Conservation (phyloP, 2,113 vertebrate genomes). For the Phalacrocorax carbo region DNA sequence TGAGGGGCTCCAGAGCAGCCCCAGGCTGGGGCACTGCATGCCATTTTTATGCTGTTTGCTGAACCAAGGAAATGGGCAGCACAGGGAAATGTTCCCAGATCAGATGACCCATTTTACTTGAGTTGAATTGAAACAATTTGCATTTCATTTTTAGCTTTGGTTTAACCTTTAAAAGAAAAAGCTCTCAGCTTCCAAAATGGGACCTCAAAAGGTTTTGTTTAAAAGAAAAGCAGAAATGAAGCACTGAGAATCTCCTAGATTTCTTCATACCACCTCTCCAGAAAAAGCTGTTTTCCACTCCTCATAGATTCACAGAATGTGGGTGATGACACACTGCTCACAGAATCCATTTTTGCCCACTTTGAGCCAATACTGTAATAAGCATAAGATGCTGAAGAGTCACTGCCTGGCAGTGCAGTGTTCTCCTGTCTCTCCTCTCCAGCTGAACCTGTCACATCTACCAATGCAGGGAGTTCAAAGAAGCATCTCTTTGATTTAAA, state of each 20-base stretch:
- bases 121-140: background rate
- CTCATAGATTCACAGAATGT: background rate
- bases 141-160: background rate
- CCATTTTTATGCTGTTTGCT: background rate
- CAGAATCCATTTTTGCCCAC: background rate
- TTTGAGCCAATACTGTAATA: background rate
- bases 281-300: background rate
- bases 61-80: background rate
- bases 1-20: background rate
- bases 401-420: background rate
- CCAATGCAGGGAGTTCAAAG: background rate
- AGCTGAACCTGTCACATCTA: background rate
- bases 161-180: constrained; percentile 16
- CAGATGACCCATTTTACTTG: background rate
- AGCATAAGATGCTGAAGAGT: background rate
- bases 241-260: background rate
- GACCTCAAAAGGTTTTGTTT: background rate
- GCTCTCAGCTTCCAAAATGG: background rate
- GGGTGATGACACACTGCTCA: background rate
- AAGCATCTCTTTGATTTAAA: background rate
- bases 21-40: background rate
- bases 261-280: background rate
- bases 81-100: background rate
- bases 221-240: background rate
- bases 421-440: background rate